phyloP scores from a whole-genome alignment of 1,140 invertebrate species.

The Colletes latitarsis region DNA sequence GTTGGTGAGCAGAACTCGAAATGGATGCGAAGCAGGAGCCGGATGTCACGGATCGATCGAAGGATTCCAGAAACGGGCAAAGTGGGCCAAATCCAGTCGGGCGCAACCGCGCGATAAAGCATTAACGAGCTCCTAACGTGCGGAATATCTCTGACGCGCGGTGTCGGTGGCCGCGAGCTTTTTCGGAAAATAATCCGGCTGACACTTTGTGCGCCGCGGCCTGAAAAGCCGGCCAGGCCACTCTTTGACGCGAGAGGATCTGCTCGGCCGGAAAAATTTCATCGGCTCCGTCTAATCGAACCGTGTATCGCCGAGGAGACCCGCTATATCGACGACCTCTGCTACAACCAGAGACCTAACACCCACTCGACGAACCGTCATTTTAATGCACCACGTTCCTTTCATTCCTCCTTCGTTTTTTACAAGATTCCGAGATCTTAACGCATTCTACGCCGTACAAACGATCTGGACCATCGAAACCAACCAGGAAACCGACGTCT shows the following conservation, averaged over 20 bases:
- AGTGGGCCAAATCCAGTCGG: conserved; percentile 52
- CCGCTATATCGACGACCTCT: not conserved
- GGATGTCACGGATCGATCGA: conserved; percentile 53
- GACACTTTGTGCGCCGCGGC: conserved; percentile 36
- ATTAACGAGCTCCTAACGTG: conserved; percentile 49
- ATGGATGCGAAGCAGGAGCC: conserved; percentile 41
- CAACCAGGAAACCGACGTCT: too few relatives aligned
- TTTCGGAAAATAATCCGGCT: conserved; percentile 47
- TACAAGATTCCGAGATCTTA: too few relatives aligned
- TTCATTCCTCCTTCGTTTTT: too few relatives aligned
- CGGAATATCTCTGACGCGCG: conserved; percentile 35
- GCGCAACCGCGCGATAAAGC: conserved; percentile 52
- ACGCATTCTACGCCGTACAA: too few relatives aligned
- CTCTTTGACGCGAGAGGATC: conserved; percentile 53
- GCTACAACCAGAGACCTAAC: too few relatives aligned
- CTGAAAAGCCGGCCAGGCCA: conserved; percentile 36
- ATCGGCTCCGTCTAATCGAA: conserved; percentile 19
- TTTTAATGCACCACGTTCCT: too few relatives aligned
- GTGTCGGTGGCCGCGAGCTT: conserved; percentile 7
- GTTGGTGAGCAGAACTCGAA: conserved; percentile 31
- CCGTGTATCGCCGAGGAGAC: not conserved
- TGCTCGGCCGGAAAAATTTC: conserved; percentile 48
- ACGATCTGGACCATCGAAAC: too few relatives aligned
- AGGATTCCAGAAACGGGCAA: conserved; percentile 44
- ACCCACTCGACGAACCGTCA: too few relatives aligned